phyloP scores from a whole-genome alignment of 2,797 vertebrate species.

The Numenius phaeopus region DNA sequence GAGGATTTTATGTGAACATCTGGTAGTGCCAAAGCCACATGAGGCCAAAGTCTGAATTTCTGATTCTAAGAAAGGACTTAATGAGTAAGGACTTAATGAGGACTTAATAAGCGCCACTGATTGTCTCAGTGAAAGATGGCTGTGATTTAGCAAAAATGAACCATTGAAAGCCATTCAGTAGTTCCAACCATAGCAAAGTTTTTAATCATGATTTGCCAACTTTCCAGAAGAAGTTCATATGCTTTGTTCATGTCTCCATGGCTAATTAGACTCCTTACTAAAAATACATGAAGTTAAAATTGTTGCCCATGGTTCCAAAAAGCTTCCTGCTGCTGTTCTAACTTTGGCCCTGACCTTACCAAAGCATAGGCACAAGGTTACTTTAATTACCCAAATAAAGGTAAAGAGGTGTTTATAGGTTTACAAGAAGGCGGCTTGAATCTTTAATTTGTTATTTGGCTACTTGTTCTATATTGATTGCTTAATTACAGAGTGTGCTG shows the following conservation, averaged over 20 bases:
- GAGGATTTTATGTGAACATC: constrained; percentile 16
- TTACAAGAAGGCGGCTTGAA: background rate
- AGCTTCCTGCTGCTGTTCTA: background rate
- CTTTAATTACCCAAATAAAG: background rate
- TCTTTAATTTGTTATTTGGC: background rate
- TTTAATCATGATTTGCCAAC: background rate
- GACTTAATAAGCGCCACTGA: background rate
- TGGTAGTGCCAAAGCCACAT: constrained; percentile 5
- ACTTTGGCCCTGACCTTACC: background rate
- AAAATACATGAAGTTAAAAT: background rate
- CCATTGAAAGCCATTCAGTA: background rate
- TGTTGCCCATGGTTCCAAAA: background rate
- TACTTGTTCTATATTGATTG: background rate
- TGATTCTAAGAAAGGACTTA: background rate
- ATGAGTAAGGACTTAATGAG: background rate
- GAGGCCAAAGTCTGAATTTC: background rate
- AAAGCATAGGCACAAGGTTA: background rate
- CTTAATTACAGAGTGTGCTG: background rate
- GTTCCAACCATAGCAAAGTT: background rate
- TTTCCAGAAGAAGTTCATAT: background rate
- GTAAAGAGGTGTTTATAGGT: background rate
- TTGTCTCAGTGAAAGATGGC: background rate
- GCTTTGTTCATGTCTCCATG: background rate
- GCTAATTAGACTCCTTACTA: background rate
- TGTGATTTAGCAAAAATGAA: constrained; percentile 19